phyloP scores from a whole-genome alignment of 2,888 invertebrate species.

The Dolichomitus sp. region DNA sequence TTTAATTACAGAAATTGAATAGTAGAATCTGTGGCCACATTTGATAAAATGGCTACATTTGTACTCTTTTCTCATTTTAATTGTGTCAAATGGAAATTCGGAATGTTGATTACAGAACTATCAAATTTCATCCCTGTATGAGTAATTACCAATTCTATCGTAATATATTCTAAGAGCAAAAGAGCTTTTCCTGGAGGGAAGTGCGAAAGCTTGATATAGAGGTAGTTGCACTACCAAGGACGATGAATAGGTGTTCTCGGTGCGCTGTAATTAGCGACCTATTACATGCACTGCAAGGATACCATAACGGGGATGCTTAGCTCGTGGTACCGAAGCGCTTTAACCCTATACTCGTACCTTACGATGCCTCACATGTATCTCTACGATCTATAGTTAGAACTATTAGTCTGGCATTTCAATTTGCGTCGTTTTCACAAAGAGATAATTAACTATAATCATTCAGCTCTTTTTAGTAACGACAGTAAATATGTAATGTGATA shows the following conservation, averaged over 20 bases:
- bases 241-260: slow-evolving; percentile 48
- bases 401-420: neutral
- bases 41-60: no score
- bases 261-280: slow-evolving; percentile 64
- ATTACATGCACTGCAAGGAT: slow-evolving; percentile 49
- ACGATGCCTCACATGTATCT: slow-evolving; percentile 7
- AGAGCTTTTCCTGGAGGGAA: slow-evolving; percentile 26
- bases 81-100: no score
- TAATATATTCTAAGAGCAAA: slow-evolving; percentile 46
- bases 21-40: no score
- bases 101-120: no score
- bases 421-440: neutral
- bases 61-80: no score
- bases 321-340: slow-evolving; percentile 43
- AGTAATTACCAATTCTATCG: neutral
- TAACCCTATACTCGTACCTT: slow-evolving; percentile 21
- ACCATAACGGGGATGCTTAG: slow-evolving; percentile 43
- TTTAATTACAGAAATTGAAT: no score
- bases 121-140: no score
- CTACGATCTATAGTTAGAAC: slow-evolving; percentile 5
- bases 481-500: neutral
- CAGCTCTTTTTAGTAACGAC: neutral
- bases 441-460: neutral
- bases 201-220: slow-evolving; percentile 61
- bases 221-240: slow-evolving; percentile 34